Percentiles rank a stretch among this genome's conserved stretches.
Evolutionary conservation across 1,140 invertebrate genomes (phyloP).

Genomic region (Brachionus koreanus): DNA sequence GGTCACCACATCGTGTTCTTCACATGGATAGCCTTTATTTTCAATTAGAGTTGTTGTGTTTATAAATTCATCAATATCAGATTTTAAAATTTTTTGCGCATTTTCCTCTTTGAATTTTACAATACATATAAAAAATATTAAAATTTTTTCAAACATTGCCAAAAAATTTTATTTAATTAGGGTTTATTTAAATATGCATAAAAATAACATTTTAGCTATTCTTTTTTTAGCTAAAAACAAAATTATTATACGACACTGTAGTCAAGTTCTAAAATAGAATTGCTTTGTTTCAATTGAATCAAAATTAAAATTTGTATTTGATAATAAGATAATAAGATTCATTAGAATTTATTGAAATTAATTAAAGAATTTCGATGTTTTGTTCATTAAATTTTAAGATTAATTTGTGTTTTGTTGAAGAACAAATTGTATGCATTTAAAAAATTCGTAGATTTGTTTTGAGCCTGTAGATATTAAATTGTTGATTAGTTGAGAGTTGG

Average conservation of each 20-base stretch:
- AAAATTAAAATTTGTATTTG: not conserved
- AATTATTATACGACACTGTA: not conserved
- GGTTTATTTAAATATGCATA: not conserved
- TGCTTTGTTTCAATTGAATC: not conserved
- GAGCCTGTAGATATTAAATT: slow-evolving; percentile 14
- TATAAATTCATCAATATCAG: slow-evolving; percentile 2
- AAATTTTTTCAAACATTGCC: not conserved
- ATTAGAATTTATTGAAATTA: not conserved
- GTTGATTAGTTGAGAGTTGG: not conserved
- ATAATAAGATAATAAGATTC: not conserved
- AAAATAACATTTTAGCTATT: not conserved
- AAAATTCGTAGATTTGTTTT: slow-evolving; percentile 34
- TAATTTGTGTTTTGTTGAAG: slow-evolving; percentile 32
- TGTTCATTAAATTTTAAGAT: not conserved
- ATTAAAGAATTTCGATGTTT: not conserved
- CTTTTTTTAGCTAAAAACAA: not conserved
- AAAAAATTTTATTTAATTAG: not conserved
- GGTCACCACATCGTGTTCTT: slow-evolving; percentile 38
- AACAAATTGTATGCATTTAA: slow-evolving; percentile 19
- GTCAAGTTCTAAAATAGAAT: not conserved
- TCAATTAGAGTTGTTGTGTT: slow-evolving; percentile 22
- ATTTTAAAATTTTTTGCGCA: not conserved
- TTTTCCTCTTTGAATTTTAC: not conserved
- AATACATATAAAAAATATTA: not conserved
- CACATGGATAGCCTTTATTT: slow-evolving; percentile 31